Evolutionary conservation across 2,113 vertebrate genomes (phyloP).

Genomic region (Microcebus lehilahytsara): DNA sequence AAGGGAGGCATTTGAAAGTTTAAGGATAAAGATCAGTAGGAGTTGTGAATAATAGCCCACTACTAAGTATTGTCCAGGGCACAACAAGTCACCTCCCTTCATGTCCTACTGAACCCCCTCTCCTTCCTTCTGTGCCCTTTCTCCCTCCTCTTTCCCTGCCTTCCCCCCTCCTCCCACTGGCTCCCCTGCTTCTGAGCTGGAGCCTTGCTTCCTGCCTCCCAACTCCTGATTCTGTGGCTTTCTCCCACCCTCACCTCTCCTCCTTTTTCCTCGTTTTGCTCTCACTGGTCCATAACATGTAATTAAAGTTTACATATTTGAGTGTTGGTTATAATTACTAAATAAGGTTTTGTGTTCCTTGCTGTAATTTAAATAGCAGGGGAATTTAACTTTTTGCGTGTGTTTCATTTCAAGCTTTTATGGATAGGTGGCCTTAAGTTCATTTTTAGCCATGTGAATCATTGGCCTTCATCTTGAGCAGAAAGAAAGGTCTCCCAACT

Average conservation of each 20-base stretch:
- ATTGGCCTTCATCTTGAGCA: slow-evolving; percentile 50
- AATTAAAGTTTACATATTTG: slow-evolving; percentile 48
- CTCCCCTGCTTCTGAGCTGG: neutral
- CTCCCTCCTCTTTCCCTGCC: neutral
- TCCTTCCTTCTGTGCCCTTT: neutral
- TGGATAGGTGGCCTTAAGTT: slow-evolving; percentile 34
- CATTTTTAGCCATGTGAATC: slow-evolving; percentile 58
- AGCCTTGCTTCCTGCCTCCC: neutral
- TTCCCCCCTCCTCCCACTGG: neutral
- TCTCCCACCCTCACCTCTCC: neutral
- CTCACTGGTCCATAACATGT: slow-evolving; percentile 1
- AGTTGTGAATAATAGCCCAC: neutral
- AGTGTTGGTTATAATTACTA: slow-evolving; percentile 50
- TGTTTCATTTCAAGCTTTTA: slow-evolving; percentile 48
- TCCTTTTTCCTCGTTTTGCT: slow-evolving; percentile 29
- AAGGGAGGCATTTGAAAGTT: neutral
- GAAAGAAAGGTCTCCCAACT: neutral
- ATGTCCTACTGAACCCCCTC: no score
- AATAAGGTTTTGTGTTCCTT: slow-evolving; percentile 56
- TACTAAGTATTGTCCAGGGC: neutral
- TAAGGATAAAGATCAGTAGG: neutral
- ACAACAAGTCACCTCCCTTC: neutral
- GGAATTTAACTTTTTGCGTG: neutral
- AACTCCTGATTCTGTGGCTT: neutral
- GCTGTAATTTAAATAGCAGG: slow-evolving; percentile 51